Evolutionary conservation across 2,113 vertebrate genomes (phyloP).

Genomic region (Holacanthus passer): DNA sequence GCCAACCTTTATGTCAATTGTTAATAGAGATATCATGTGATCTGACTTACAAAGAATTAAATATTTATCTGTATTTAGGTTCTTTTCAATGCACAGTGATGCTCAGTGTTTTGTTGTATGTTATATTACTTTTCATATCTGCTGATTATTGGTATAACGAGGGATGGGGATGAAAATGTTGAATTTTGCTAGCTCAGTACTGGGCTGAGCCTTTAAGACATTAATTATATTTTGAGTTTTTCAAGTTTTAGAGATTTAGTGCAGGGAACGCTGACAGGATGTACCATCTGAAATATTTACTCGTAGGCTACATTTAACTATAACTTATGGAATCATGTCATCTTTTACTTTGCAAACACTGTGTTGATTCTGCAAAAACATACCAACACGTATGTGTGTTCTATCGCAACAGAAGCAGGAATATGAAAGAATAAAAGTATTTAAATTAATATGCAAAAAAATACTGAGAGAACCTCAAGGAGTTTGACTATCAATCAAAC

Average conservation of each 20-base stretch:
- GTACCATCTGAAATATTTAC: neutral
- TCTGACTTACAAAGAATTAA: neutral
- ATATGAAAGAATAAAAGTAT: neutral
- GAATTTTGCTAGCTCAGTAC: neutral
- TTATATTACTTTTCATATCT: neutral
- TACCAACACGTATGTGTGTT: no score
- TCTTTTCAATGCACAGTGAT: neutral
- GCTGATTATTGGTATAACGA: no score
- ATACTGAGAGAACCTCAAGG: neutral
- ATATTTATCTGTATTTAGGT: neutral
- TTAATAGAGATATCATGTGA: neutral
- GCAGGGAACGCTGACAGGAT: neutral
- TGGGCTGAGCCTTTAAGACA: neutral
- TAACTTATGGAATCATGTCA: neutral
- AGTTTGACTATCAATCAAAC: no score
- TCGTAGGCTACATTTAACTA: neutral
- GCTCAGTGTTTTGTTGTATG: neutral
- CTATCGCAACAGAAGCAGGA: neutral
- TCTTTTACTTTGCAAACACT: neutral
- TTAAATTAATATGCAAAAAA: neutral
- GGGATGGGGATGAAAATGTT: neutral
- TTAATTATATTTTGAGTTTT: no score
- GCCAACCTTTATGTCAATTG: slow-evolving; percentile 23
- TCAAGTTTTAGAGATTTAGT: no score
- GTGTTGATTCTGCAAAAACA: no score